Evolutionary conservation across 2,113 vertebrate genomes (phyloP), one percentile per base, ranked within the genome.

Genomic region (Maccullochella peelii): DNA sequence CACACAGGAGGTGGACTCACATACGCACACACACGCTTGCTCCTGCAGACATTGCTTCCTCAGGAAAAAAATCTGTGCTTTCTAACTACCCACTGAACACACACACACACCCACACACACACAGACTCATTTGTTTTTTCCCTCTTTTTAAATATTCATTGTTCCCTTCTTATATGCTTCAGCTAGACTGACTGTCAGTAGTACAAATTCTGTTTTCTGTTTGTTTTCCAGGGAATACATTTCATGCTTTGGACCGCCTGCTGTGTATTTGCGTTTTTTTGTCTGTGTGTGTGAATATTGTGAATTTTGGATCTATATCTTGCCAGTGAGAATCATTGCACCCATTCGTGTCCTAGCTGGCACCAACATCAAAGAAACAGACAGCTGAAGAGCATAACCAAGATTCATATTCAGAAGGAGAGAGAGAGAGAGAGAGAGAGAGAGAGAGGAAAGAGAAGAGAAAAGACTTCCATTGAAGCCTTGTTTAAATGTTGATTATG

Each of bases 401-500:
- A 62, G 73, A 86, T 69, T 81, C 73, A 50, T 42, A 83, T 59
- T 77, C 50, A 75, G 68, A 59, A 72, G 50, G 50, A 63, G 20
- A 15, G 21, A 47, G 36, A 50, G 38, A 62, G 16, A 42, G 11
- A 14, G 57, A 44, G 18, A 50, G n/a, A 59, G 77, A 58, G 50
- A 63, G 20, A 15, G 21, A 47, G 36, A 50, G 38, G 16, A 42
- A 15, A 14, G 57, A 44, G 18, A 50, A 20, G 50, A 50, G 6
- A 58, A 86, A 50, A 70, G 18, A 36, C 18, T 76, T 73, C 42
- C 21, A 77, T 70, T 86, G 75, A 88, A 77, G 79, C 16, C 61
- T 73, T 83, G 67, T 89, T 92, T 88, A 88, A 87, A 90, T 86
- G 79, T 88, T 88, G 58, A 86, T 91, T 85, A 83, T 80, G 71